phyloP scores from a whole-genome alignment of 1,140 invertebrate species.

The Lordiphosa collinella region DNA sequence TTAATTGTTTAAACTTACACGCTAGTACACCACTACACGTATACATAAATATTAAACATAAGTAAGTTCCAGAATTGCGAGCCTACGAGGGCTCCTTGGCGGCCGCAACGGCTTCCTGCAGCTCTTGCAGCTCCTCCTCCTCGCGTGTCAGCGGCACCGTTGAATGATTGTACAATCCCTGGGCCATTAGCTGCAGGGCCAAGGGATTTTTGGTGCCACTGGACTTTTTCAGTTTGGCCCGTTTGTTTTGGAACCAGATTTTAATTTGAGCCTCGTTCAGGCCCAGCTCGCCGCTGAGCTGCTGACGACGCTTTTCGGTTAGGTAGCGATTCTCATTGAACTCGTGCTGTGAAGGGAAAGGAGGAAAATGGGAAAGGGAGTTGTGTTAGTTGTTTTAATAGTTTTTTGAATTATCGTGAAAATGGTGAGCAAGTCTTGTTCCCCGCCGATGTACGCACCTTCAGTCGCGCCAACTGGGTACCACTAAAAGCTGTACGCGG shows the following conservation, averaged over 20 bases:
- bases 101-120: conserved; percentile 66
- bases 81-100: conserved; percentile 16
- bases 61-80: conserved; percentile 6
- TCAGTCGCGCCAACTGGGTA: conserved; percentile 94
- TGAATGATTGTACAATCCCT: conserved; percentile 94
- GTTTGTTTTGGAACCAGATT: conserved; percentile 97
- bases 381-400: too few relatives aligned
- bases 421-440: too few relatives aligned
- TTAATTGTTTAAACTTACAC: conserved; percentile 66
- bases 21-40: conserved; percentile 27
- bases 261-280: conserved; percentile 98
- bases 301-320: conserved; percentile 92
- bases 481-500: conserved; percentile 98
- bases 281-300: conserved; percentile 90
- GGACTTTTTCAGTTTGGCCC: conserved; percentile 96
- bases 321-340: conserved; percentile 95
- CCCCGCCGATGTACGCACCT: conserved; percentile 80
- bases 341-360: conserved; percentile 82
- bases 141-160: conserved; percentile 87
- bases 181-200: conserved; percentile 93
- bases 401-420: too few relatives aligned
- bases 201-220: conserved; percentile 90
- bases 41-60: conserved; percentile 56
- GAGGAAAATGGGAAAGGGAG: not conserved
- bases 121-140: conserved; percentile 84